These are phyloP conservation scores for Notiomystis cincta DNA, from an alignment of 2,113 vertebrate genomes.

Conservation along the genomic window DNA sequence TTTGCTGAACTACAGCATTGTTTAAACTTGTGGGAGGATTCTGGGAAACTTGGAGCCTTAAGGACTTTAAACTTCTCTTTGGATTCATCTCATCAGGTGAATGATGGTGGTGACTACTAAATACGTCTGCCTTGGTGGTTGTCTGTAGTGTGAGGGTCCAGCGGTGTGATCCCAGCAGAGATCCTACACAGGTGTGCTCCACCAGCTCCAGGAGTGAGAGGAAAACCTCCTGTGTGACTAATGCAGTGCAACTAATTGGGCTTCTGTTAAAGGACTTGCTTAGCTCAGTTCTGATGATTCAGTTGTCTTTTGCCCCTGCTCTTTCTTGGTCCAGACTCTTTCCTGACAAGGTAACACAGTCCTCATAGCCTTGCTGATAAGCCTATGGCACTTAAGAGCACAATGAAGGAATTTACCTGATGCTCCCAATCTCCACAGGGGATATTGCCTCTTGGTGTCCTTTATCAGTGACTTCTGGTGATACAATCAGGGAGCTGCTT, in stretches of 20 bases:
- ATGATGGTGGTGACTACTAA: fast-evolving
- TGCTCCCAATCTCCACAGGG: conserved; percentile 1
- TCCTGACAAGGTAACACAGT: not conserved
- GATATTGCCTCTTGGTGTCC: conserved; percentile 19
- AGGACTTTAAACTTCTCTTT: not conserved
- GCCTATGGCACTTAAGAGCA: not conserved
- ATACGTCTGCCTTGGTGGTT: fast-evolving
- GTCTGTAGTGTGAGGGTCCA: not conserved
- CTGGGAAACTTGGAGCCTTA: not conserved
- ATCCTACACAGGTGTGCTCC: not conserved
- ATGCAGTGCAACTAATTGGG: not conserved
- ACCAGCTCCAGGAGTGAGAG: not conserved
- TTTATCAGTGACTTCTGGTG: conserved; percentile 43
- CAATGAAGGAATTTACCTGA: not conserved
- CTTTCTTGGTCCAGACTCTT: not conserved
- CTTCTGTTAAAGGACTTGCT: not conserved
- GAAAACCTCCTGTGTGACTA: not conserved
- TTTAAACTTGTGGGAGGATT: not conserved
- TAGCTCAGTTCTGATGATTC: not conserved
- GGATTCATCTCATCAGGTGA: not conserved
- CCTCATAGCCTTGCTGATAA: not conserved
- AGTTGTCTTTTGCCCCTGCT: not conserved
- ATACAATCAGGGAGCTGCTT: conserved; percentile 16
- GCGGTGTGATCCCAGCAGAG: not conserved
- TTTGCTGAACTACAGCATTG: not conserved